Base-by-base conservation (phyloP, 2,797 vertebrate genomes). In the Syngnathus rostellatus region DNA sequence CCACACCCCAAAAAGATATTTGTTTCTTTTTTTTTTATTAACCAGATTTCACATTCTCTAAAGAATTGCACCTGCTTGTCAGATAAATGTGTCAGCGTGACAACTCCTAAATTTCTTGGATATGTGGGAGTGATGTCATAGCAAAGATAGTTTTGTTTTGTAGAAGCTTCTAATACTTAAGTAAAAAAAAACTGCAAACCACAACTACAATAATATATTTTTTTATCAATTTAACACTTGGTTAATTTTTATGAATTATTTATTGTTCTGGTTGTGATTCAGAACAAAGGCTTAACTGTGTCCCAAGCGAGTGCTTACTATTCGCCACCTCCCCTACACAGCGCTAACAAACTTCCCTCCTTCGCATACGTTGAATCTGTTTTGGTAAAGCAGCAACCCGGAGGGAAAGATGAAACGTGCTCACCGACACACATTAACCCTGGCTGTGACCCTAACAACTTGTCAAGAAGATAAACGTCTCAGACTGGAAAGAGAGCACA, bases 351-450 rank as follows among this genome's bases (percentile, higher is more conserved):
- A 82, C 77, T 70, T 85, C 66, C 64, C 55, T 64, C 62, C 72
- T 72, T 68, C 60, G 63, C 68, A 75, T 83, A 86, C 17, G 85
- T 89, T 80, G 86, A 80, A 81, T 65, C 73, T 46, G 51, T 76
- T 83, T 31, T 0, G 54, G 60, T 12, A 21, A 21, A 62, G 60
- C 60, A 16, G 3, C 76, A 71, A 31, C 74, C 76, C 70, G 51
- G 63, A 19, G 72, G 76, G 78, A 51, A 43, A 65, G 76, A 85
- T 83, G 76, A 83, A 87, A 81, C 77, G 70, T 69, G 75, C 79
- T 76, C 84, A 73, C 82, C 87, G 85, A 89, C 84, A 86, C 87
- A 88, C 78, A 82, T 84, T 79, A 81, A 89, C 82, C 85, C 72
- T 57, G 78, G 68, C 21, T 43, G 61, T 80, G 86, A 88, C 87